These are phyloP conservation scores for Leptonema lineaticorne DNA, from an alignment of 1,140 invertebrate genomes.

Conservation along the genomic window DNA sequence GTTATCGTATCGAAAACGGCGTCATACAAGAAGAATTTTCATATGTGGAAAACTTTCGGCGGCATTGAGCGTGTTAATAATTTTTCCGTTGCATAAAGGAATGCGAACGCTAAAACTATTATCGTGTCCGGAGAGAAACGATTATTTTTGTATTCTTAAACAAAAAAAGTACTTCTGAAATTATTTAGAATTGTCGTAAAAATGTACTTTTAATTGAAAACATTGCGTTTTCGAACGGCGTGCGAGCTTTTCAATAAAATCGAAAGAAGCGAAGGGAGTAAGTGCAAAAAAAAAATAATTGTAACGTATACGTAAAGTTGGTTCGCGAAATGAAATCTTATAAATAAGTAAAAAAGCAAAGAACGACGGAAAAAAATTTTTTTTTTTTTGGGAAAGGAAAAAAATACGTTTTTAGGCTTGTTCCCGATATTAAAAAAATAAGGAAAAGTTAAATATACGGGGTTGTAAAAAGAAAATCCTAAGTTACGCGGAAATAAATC, in stretches of 20 bases:
- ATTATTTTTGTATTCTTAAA: too few species aligned
- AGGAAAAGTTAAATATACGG: background rate
- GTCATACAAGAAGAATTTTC: background rate
- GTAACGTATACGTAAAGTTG: background rate
- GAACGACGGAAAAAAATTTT: background rate
- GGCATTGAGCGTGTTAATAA: too few species aligned
- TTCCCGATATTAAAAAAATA: background rate
- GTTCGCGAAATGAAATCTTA: conserved; percentile 11
- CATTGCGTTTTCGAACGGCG: background rate
- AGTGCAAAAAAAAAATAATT: too few species aligned
- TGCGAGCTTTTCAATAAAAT: too few species aligned
- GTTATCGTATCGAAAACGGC: conserved; percentile 6
- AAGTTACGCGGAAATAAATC: conserved; percentile 7
- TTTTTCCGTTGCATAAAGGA: too few species aligned
- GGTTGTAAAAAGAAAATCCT: background rate
- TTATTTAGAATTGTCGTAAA: background rate
- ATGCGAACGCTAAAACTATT: too few species aligned
- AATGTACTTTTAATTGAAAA: background rate
- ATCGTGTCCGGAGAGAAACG: too few species aligned
- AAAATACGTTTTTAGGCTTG: background rate
- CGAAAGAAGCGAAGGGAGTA: too few species aligned
- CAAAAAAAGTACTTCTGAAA: background rate
- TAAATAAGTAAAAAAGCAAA: conserved; percentile 6
- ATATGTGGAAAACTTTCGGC: background rate
- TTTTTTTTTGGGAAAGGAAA: too few species aligned